These are phyloP conservation scores for Drosophila subsilvestris DNA, from an alignment of 2,888 invertebrate species.

Conservation along the genomic window DNA sequence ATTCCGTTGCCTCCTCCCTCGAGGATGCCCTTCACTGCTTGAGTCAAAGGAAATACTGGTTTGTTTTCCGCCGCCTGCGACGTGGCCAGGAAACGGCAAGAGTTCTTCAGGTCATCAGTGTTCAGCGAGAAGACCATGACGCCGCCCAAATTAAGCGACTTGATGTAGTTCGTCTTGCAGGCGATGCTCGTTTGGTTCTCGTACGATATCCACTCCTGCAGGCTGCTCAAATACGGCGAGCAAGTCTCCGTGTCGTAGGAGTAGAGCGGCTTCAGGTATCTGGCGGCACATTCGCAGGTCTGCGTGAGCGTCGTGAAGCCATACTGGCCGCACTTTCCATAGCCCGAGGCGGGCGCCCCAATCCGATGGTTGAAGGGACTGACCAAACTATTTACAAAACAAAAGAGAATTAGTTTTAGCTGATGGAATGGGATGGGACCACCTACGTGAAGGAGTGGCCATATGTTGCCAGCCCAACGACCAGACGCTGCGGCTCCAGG, in stretches of 20 bases:
- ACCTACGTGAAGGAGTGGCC: constrained; percentile 90
- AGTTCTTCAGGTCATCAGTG: constrained; percentile 88
- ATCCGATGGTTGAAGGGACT: constrained; percentile 88
- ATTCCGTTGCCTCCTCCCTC: background rate
- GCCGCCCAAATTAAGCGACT: constrained; percentile 88
- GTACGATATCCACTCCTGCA: constrained; percentile 92
- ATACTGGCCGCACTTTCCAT: constrained; percentile 87
- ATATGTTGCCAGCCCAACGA: constrained; percentile 94
- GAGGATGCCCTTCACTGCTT: constrained; percentile 51
- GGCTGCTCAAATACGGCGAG: constrained; percentile 90
- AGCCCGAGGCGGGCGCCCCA: constrained; percentile 89
- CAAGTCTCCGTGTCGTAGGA: constrained; percentile 88
- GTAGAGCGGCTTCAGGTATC: constrained; percentile 85
- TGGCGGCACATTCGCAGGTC: constrained; percentile 88
- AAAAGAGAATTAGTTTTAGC: background rate
- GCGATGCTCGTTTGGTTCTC: constrained; percentile 89
- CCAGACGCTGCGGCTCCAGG: constrained; percentile 90
- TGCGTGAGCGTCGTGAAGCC: constrained; percentile 90
- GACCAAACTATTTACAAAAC: constrained; percentile 85
- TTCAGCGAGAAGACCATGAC: constrained; percentile 94
- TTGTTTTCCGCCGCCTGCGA: constrained; percentile 20
- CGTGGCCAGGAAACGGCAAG: constrained; percentile 83
- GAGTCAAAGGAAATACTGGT: constrained; percentile 75
- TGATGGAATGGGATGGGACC: background rate
- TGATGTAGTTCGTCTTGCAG: constrained; percentile 88